Evolutionary conservation across 1,140 invertebrate genomes (phyloP).

Genomic region (Holcopasites calliopsidis): DNA sequence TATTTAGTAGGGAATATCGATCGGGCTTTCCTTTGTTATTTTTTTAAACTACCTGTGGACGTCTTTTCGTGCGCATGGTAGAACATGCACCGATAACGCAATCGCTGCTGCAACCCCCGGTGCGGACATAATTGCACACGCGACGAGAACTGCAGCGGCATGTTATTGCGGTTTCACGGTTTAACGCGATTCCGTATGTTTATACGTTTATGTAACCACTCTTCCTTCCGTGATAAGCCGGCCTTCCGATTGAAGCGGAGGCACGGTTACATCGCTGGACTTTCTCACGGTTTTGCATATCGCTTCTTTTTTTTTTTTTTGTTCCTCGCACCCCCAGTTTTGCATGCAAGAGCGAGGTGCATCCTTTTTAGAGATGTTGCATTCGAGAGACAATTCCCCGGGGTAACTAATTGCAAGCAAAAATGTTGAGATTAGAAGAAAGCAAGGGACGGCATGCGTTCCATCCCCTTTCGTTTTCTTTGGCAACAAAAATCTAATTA

Average conservation of each 20-base stretch:
- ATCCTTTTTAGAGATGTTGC: no score
- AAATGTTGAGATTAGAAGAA: neutral
- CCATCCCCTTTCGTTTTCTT: neutral
- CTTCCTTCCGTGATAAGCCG: neutral
- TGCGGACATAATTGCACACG: constrained; percentile 26
- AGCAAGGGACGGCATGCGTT: neutral
- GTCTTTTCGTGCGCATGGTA: neutral
- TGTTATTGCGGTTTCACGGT: constrained; percentile 28
- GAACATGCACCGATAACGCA: constrained; percentile 1
- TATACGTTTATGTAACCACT: neutral
- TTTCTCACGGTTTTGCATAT: neutral
- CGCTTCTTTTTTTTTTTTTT: neutral
- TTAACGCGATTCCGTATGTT: constrained; percentile 18
- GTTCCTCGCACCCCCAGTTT: no score
- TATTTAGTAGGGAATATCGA: no score
- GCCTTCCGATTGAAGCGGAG: neutral
- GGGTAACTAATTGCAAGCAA: neutral
- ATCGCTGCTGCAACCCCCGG: neutral
- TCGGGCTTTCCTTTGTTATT: neutral
- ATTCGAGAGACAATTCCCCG: no score
- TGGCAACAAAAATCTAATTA: constrained; percentile 37
- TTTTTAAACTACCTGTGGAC: neutral
- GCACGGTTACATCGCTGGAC: neutral
- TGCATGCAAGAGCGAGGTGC: no score
- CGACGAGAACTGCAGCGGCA: constrained; percentile 4